Base-by-base conservation (phyloP, 2,888 invertebrate genomes). In the Ennomos erosarius region DNA sequence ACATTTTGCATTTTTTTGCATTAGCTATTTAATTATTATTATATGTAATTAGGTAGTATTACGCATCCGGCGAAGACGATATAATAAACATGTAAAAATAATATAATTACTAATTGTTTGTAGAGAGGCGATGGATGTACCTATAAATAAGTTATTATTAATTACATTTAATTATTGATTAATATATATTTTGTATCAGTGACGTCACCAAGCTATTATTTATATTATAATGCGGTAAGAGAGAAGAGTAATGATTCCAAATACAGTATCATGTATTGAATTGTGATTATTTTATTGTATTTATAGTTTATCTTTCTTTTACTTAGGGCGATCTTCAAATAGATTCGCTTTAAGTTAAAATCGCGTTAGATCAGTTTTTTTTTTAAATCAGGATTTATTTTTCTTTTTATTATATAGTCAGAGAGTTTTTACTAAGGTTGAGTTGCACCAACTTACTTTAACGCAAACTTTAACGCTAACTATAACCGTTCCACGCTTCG, bases 111-210 rank as follows among this genome's bases (percentile, higher is more conserved):
- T 59, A 74, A 75, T 77, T 78, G 79, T 75, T 79, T 59, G 73
- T 78, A 75, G 73, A 64, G 65, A 64, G 72, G 67, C 68, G 82
- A 78, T 55, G 80, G 67, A 76, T 81, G 81, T 76, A 78, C 70
- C 71, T 79, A 80, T 76, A 78, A 67, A 78, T 85, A 85, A 85
- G 82, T 87, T 84, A 85, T 81, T 80, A 80, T 82, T 26, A 76
- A 79, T 81, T 82, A 82, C 76, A 50, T 62, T 59, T 59, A 59
- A 59, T 63, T 61, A 59, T 59, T 53, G 47, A 55, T 55, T 61
- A 82, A 82, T 49, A 82, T 87, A 88, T 88, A 88, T 88, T 89
- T 88, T 90, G 87, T 90, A 90, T 84, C 80, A 81, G 85, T 87
- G 82, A 85, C 78, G 76, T 84, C 85, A 82, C 77, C 83, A 78